A percentile compares a stretch with the other conserved stretches of the same genome.
These are phyloP conservation scores for Anseranas semipalmata DNA, from an alignment of 2,113 vertebrate genomes.

Conservation along the genomic window DNA sequence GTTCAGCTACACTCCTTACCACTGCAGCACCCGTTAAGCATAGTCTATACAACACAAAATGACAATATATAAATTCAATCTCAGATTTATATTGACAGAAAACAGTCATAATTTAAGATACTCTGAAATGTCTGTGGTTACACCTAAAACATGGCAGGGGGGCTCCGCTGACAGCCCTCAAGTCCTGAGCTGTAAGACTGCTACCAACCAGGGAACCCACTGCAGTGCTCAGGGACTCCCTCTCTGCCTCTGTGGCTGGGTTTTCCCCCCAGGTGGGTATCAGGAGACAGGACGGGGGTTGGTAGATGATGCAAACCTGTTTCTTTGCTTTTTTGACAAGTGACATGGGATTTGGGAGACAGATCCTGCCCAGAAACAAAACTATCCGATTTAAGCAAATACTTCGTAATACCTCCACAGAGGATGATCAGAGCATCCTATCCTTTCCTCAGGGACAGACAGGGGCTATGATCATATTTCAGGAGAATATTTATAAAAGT, in stretches of 20 bases:
- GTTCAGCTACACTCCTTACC: not conserved
- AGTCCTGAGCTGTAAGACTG: not conserved
- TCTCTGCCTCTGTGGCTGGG: not conserved
- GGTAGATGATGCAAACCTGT: not conserved
- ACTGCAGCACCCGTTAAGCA: not conserved
- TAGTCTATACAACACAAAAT: not conserved
- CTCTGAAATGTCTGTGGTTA: not conserved
- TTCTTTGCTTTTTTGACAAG: too few relatives aligned
- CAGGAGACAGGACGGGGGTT: not conserved
- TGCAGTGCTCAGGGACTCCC: not conserved
- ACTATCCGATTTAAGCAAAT: not conserved
- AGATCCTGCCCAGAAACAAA: not conserved
- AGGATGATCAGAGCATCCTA: not conserved
- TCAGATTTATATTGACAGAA: not conserved
- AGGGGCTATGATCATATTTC: not conserved
- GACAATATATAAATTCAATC: not conserved
- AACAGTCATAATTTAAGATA: not conserved
- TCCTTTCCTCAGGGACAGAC: not conserved
- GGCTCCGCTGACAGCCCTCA: not conserved
- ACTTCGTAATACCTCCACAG: not conserved
- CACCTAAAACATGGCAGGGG: not conserved
- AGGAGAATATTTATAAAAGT: not conserved
- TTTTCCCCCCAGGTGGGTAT: not conserved
- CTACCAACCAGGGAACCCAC: not conserved
- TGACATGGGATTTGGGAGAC: not conserved